phyloP scores from a whole-genome alignment of 2,888 invertebrate species.

The Eudemis profundana region DNA sequence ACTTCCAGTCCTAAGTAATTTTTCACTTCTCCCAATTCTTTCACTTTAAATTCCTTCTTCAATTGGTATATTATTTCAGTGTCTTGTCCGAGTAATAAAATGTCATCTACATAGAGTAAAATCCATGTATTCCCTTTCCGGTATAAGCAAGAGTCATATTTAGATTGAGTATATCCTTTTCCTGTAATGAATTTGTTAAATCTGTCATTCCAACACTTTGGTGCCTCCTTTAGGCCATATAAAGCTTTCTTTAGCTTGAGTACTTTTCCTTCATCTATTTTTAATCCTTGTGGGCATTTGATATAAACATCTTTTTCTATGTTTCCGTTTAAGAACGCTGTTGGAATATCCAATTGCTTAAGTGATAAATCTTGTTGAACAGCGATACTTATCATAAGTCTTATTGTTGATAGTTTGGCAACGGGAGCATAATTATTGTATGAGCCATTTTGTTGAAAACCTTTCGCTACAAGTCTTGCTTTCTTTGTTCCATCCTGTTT shows the following conservation, averaged over 20 bases:
- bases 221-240: constrained; percentile 42
- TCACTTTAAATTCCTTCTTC: too few species aligned
- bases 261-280: constrained; percentile 33
- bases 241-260: constrained; percentile 39
- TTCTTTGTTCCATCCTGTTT: constrained; percentile 6
- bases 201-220: constrained; percentile 42
- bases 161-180: constrained; percentile 20
- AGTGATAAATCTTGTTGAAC: constrained; percentile 2
- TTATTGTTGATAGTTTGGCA: background rate
- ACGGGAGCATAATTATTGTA: constrained; percentile 2
- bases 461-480: constrained; percentile 1
- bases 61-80: too few species aligned
- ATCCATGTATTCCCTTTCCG: constrained; percentile 26
- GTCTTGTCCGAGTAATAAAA: constrained; percentile 10
- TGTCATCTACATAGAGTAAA: constrained; percentile 33
- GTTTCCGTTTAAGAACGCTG: constrained; percentile 45
- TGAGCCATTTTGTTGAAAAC: background rate
- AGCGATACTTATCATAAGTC: background rate
- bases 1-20: too few species aligned
- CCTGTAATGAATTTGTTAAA: constrained; percentile 24
- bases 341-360: constrained; percentile 36
- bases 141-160: constrained; percentile 33
- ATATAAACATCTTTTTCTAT: constrained; percentile 43
- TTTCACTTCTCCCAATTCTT: too few species aligned
- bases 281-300: constrained; percentile 37